phyloP scores from a whole-genome alignment of 2,888 invertebrate species.

The Patella pellucida region DNA sequence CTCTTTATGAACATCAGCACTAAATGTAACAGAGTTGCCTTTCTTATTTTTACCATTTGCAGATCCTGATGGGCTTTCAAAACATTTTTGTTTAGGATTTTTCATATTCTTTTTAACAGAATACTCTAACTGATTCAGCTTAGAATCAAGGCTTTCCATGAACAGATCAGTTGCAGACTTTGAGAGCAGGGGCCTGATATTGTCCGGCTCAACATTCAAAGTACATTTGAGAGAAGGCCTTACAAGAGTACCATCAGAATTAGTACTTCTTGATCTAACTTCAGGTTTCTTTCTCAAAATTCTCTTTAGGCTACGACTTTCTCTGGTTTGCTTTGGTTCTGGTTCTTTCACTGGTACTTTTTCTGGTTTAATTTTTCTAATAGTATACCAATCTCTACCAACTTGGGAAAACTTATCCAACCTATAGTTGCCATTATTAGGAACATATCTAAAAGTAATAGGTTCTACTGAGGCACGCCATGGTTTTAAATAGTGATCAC shows the following conservation, averaged over 20 bases:
- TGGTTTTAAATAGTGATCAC: slow-evolving; percentile 38
- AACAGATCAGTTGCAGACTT: slow-evolving; percentile 56
- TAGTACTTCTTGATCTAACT: slow-evolving; percentile 34
- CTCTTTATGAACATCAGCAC: not conserved
- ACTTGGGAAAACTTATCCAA: slow-evolving; percentile 51
- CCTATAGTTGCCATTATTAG: slow-evolving; percentile 59
- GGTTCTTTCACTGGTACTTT: slow-evolving; percentile 46
- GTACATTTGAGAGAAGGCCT: slow-evolving; percentile 32
- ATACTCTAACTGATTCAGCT: slow-evolving; percentile 49
- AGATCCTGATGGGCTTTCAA: not conserved
- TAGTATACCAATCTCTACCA: slow-evolving; percentile 48
- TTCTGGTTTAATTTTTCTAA: slow-evolving; percentile 42
- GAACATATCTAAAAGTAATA: slow-evolving; percentile 60
- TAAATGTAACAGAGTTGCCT: no score
- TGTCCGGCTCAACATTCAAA: slow-evolving; percentile 31
- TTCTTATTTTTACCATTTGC: not conserved
- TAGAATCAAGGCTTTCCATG: slow-evolving; percentile 53
- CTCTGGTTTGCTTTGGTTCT: not conserved
- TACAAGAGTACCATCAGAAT: slow-evolving; percentile 36
- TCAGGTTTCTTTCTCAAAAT: slow-evolving; percentile 48
- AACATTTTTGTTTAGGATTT: not conserved
- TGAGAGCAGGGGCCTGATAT: slow-evolving; percentile 21
- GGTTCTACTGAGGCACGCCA: slow-evolving; percentile 64
- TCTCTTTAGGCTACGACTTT: slow-evolving; percentile 45
- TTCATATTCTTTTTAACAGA: slow-evolving; percentile 47